Conservation (phyloP, 2,797 vertebrate species). For the Poeciliopsis turneri region DNA sequence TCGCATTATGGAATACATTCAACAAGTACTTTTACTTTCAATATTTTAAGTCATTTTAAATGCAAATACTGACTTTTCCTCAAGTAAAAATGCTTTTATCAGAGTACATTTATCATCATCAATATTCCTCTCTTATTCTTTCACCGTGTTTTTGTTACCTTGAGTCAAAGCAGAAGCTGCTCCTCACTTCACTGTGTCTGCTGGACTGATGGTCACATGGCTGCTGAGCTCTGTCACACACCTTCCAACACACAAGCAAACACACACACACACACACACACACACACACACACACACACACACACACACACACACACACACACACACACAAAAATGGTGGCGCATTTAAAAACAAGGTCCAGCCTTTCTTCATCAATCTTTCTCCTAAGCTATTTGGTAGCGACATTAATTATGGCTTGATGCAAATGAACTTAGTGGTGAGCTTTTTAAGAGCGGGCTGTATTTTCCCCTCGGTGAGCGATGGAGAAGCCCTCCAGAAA, state of each 20-base stretch:
- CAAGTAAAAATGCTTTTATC: too few species aligned
- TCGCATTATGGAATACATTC: too few species aligned
- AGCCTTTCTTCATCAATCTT: conserved; percentile 57
- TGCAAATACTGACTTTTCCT: too few species aligned
- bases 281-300: too few species aligned
- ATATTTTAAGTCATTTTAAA: too few species aligned
- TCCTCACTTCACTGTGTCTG: conserved; percentile 80
- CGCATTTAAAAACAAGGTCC: neutral
- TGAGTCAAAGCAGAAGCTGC: conserved; percentile 95
- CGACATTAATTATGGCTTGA: conserved; percentile 77
- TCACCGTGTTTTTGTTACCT: conserved; percentile 77
- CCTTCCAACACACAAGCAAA: conserved; percentile 49
- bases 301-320: neutral
- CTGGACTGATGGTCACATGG: conserved; percentile 80
- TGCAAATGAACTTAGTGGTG: conserved; percentile 71
- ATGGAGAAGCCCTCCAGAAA: conserved; percentile 34
- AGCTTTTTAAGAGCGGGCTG: conserved; percentile 48
- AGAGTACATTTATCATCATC: neutral
- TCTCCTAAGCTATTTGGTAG: conserved; percentile 66
- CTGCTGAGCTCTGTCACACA: conserved; percentile 76
- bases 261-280: neutral
- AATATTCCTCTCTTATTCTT: neutral
- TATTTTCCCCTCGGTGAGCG: conserved; percentile 20
- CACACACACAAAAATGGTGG: neutral
- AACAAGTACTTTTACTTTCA: too few species aligned